Conservation (phyloP, 2,888 invertebrate species). For the Noctua janthe region DNA sequence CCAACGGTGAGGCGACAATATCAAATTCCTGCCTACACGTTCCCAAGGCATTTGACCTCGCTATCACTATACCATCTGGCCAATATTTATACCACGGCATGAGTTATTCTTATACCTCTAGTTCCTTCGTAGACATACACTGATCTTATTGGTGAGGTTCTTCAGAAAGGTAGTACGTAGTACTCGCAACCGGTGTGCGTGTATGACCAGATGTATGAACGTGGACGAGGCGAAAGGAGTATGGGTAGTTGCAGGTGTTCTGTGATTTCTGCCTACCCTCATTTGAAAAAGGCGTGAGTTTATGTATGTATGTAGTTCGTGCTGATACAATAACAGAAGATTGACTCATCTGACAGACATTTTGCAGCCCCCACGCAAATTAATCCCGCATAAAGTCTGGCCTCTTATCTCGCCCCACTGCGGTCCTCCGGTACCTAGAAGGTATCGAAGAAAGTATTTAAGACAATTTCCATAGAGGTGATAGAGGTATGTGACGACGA, state of each 20-base stretch:
- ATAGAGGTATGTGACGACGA: neutral
- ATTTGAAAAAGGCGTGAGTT: neutral
- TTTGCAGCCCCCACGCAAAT: conserved; percentile 24
- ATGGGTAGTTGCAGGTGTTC: neutral
- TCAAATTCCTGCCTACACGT: neutral
- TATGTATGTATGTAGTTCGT: neutral
- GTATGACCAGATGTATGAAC: no score
- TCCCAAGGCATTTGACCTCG: neutral
- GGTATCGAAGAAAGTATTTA: no score
- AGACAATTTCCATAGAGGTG: neutral
- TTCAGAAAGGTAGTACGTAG: neutral
- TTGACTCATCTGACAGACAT: neutral
- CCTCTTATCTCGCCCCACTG: neutral
- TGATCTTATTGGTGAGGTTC: neutral
- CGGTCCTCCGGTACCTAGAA: no score
- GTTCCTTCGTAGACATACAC: neutral
- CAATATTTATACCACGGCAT: neutral
- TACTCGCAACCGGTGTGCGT: neutral
- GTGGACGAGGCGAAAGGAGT: neutral
- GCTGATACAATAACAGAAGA: neutral
- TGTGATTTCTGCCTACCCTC: neutral
- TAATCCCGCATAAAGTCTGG: conserved; percentile 20
- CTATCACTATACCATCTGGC: neutral
- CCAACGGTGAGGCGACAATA: neutral
- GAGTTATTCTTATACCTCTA: neutral